phyloP scores from a whole-genome alignment of 2,888 invertebrate species.

The Himalopsyche kuldschensis region DNA sequence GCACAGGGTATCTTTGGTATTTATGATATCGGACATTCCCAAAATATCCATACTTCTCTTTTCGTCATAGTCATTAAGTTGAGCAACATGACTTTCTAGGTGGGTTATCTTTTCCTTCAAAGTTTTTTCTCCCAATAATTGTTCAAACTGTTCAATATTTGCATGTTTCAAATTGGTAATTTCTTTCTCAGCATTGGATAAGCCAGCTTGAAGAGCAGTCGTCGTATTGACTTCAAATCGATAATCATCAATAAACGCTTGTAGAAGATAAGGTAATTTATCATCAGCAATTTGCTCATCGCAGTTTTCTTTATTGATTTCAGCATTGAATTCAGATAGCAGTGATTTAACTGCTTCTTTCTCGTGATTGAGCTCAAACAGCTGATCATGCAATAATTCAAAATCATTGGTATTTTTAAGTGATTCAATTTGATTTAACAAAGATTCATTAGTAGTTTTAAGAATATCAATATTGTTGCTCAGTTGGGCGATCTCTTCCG shows the following conservation, averaged over 20 bases:
- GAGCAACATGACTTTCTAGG: background rate
- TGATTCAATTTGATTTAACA: background rate
- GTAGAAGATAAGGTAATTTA: background rate
- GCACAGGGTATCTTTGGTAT: slow-evolving; percentile 3
- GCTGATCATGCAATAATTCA: background rate
- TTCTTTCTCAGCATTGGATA: background rate
- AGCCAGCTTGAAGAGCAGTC: background rate
- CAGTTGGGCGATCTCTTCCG: background rate
- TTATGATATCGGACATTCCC: slow-evolving; percentile 4
- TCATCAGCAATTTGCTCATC: background rate
- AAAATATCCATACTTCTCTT: slow-evolving; percentile 5
- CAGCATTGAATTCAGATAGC: background rate
- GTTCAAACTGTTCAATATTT: background rate
- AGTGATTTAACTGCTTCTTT: background rate
- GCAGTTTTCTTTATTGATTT: background rate
- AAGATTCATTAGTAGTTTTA: background rate
- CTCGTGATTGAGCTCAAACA: background rate
- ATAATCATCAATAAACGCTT: background rate
- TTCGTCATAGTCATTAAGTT: background rate
- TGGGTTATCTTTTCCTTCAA: background rate
- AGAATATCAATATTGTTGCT: background rate
- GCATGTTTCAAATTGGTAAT: background rate
- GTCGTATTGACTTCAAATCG: background rate
- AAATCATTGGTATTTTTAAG: background rate
- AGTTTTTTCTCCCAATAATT: background rate